Evolutionary conservation across 2,888 invertebrate genomes (phyloP), one percentile per base, ranked within the genome.

Genomic region (Caradrina kadenii): DNA sequence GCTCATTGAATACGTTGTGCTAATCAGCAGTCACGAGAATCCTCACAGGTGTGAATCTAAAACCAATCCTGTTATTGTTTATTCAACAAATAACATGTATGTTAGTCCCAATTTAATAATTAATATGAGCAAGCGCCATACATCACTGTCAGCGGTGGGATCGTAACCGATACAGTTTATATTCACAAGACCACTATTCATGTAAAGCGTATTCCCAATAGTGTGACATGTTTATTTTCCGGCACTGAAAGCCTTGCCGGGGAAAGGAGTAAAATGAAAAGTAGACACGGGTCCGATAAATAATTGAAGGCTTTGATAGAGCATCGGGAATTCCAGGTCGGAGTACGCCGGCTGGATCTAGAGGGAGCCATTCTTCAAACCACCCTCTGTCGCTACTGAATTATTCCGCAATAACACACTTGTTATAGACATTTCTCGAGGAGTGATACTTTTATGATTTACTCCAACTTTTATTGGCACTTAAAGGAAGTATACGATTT

Each of bases 371-470:
- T 96, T 93, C 89, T 90, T 96, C 94, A 95, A 88, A 84, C 88
- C 91, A 91, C 94, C 95, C 95, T 93, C 92, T 90, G 83, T 73
- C 87, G 87, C 93, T 93, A 92, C 94, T 96, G 95, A 96, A 96
- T 96, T 96, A 96, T 96, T 96, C 94, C 86, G 93, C 94, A 94
- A 96, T 96, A 96, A 96, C 95, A 95, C 94, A 95, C 95, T 94
- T 94, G 95, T 95, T 96, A 95, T 94, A 94, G 95, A 95, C 95
- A 90, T 94, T 95, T 94, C 93, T 92, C 90, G 91, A 88, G 90
- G 93, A 94, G 93, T 95, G 95, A 95, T 95, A 95, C 95, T 95
- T 95, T 94, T 96, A 95, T 95, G 95, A 96, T 96, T 96, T 96
- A 95, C 95, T 95, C 89, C 94, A 93, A 95, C 93, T 96, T 96